Base-by-base conservation (phyloP, 1,140 invertebrate genomes). In the Monomorium pharaonis region DNA sequence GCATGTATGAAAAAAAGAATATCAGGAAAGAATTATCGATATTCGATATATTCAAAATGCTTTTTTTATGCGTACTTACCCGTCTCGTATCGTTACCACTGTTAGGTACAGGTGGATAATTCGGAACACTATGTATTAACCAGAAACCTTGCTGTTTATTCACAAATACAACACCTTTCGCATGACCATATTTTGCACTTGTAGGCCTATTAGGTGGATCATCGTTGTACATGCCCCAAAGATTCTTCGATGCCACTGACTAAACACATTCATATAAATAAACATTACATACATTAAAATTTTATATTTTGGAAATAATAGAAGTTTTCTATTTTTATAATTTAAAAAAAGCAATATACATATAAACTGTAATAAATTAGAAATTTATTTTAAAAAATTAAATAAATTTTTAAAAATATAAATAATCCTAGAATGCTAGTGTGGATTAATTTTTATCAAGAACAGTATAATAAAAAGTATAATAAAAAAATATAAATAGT, bases 71-170 rank as follows among this genome's bases (percentile, higher is more conserved):
- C n/a, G 4, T 69, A n/a, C n/a, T 0, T 63, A 84, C 72, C 9
- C 24, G 37, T 75, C 24, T 60, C 42, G 33, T 42, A 18, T 87
- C 51, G 0, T 89, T 86, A 24, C 92, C 90, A 92, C 86, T 86
- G 37, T 92, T 89, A 14, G 96, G 96, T 27, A 96, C 70, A 0
- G 96, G 95, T 12, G 98, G 98, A 95, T 97, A 99, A 89, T 97
- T 96, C 0, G 98, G 98, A 14, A 98, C 97, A 72, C 98, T 99
- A 93, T 99, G 98, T 21, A 99, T 96, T 58, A 99, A 92, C 98
- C 98, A 99, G 89, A 99, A 96, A 3, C 98, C 98, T 44, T 96
- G 95, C 7, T 95, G 93, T 18, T 96, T 94, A 88, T 98, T 96
- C n/a, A 97, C 96, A 9, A 97, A 95, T 18, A 99, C 93, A 0